A percentile compares a stretch with the other conserved stretches of the same genome.
phyloP scores from a whole-genome alignment of 2,113 vertebrate species.

The Sprattus sprattus region DNA sequence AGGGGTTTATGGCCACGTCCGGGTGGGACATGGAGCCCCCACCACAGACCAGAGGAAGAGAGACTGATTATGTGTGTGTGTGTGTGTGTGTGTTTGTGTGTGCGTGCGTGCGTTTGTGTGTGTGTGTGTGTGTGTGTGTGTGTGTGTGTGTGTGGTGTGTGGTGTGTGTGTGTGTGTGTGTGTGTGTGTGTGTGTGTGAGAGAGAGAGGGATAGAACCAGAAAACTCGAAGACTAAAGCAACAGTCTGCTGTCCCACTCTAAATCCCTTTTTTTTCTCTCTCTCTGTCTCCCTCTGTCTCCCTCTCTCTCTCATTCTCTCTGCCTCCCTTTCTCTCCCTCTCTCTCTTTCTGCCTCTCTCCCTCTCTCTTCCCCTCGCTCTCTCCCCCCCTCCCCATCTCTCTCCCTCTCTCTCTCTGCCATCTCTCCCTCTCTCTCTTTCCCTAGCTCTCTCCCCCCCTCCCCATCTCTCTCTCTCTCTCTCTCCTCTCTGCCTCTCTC shows the following conservation, averaged over 20 bases:
- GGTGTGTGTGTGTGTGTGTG: too few species aligned
- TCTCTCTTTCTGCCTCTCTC: background rate
- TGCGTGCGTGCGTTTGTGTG: too few species aligned
- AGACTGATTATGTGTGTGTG: background rate
- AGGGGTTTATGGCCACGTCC: conserved; percentile 59
- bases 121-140: too few species aligned
- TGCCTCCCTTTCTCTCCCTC: background rate
- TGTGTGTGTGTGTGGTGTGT: too few species aligned
- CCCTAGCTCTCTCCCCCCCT: too few species aligned
- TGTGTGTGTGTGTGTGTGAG: too few species aligned
- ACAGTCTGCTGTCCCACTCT: background rate
- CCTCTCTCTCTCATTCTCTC: background rate
- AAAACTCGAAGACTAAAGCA: background rate
- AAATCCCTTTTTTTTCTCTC: background rate
- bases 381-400: too few species aligned
- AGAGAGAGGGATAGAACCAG: background rate
- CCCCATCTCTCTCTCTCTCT: background rate
- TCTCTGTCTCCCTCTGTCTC: background rate
- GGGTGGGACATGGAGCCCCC: conserved; percentile 49
- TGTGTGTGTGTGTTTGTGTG: too few species aligned
- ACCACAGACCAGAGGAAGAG: background rate
- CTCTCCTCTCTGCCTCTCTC: background rate
- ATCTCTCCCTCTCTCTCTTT: too few species aligned
- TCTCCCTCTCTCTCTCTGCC: background rate
- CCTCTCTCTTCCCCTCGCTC: background rate